Evolutionary conservation across 2,888 invertebrate species (phyloP).

Genomic region (Pantelozetes paolii): DNA sequence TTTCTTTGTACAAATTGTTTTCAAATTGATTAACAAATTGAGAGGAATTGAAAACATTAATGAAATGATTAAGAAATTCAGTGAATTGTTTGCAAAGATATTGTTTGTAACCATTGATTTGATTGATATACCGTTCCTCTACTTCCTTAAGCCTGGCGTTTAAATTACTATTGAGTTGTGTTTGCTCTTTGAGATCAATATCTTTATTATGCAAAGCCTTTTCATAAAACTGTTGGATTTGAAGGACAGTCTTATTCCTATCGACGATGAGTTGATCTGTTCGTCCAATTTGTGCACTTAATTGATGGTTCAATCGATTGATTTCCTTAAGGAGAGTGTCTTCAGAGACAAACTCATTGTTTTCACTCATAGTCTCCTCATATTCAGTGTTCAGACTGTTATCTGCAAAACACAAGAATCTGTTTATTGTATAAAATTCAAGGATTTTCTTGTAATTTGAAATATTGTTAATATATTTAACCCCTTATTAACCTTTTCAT

Average conservation of each 20-base stretch:
- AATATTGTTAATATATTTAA: too few species aligned
- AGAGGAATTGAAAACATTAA: neutral
- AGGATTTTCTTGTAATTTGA: too few species aligned
- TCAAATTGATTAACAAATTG: neutral
- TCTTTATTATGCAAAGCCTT: constrained; percentile 30
- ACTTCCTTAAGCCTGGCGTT: neutral
- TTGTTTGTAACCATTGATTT: neutral
- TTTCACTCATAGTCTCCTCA: constrained; percentile 29
- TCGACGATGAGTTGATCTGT: constrained; percentile 34
- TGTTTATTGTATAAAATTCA: too few species aligned
- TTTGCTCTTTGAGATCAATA: constrained; percentile 11
- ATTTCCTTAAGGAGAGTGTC: constrained; percentile 12
- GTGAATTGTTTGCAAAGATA: constrained; percentile 13
- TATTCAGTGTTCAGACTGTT: constrained; percentile 12
- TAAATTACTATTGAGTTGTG: constrained; percentile 19
- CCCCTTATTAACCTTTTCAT: too few species aligned
- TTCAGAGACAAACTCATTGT: neutral
- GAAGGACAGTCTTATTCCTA: constrained; percentile 18
- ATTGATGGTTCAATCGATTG: constrained; percentile 22
- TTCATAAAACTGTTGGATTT: constrained; percentile 34
- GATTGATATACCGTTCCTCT: neutral
- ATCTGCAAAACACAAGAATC: constrained; percentile 19
- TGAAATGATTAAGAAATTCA: constrained; percentile 5
- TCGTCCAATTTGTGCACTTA: constrained; percentile 28
- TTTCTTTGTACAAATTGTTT: constrained; percentile 9